phyloP scores from a whole-genome alignment of 1,140 invertebrate genomes.

The Diorhabda elongata region DNA sequence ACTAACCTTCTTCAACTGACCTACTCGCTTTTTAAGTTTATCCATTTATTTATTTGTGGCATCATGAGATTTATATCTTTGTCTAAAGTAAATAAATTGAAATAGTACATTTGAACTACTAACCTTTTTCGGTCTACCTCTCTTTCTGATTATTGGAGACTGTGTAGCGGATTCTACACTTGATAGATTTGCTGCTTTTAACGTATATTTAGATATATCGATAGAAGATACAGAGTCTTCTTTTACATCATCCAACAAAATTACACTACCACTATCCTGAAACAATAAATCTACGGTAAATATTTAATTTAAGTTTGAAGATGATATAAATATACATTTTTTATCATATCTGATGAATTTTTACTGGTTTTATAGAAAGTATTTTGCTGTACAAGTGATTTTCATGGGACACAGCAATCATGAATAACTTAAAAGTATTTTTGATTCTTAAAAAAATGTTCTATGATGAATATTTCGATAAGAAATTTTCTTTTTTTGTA shows the following conservation, averaged over 20 bases:
- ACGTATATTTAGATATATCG: neutral
- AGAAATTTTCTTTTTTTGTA: too few relatives aligned
- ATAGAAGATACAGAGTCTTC: slow-evolving; percentile 15
- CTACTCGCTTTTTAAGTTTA: neutral
- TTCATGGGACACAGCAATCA: too few relatives aligned
- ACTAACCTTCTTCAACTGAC: slow-evolving; percentile 31
- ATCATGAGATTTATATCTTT: too few relatives aligned
- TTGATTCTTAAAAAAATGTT: too few relatives aligned
- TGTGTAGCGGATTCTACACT: neutral
- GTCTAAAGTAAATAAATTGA: too few relatives aligned
- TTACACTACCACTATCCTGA: slow-evolving; percentile 26
- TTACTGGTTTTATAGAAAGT: too few relatives aligned
- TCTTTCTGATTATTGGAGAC: slow-evolving; percentile 23
- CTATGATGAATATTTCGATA: too few relatives aligned
- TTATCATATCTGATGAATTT: too few relatives aligned
- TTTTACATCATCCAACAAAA: slow-evolving; percentile 21
- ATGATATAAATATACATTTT: too few relatives aligned
- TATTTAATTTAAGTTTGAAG: neutral
- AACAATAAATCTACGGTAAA: slow-evolving; percentile 34
- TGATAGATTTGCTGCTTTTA: neutral
- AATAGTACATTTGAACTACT: neutral
- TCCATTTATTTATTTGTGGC: too few relatives aligned
- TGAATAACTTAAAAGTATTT: too few relatives aligned
- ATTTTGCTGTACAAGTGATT: too few relatives aligned
- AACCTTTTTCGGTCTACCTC: slow-evolving; percentile 34